Evolutionary conservation across 2,797 vertebrate genomes (phyloP).

Genomic region (Miichthys miiuy): DNA sequence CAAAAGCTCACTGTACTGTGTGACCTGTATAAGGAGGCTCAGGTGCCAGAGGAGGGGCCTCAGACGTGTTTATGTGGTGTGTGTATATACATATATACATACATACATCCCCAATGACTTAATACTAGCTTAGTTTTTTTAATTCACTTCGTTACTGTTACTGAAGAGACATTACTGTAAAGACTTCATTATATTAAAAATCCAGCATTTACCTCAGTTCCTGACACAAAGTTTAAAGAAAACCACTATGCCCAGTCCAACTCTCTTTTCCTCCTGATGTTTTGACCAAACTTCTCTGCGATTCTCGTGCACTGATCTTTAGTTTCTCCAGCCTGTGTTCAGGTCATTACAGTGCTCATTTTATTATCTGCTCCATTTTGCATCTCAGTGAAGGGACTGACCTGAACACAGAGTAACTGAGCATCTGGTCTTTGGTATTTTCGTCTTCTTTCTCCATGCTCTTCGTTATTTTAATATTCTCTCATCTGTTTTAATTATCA

Average conservation of each 20-base stretch:
- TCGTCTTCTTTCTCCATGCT: conserved; percentile 43
- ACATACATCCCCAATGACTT: too few relatives aligned
- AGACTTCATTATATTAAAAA: background rate
- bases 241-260: background rate
- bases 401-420: conserved; percentile 29
- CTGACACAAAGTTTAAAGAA: background rate
- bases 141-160: too few relatives aligned
- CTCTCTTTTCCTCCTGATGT: background rate
- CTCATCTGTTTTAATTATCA: conserved; percentile 79
- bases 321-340: conserved; percentile 9
- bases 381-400: conserved; percentile 20
- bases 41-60: conserved; percentile 60
- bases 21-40: conserved; percentile 59
- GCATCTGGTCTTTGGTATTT: conserved; percentile 75
- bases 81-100: background rate
- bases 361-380: conserved; percentile 62
- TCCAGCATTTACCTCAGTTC: background rate
- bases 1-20: conserved; percentile 71
- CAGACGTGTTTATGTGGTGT: conserved; percentile 11
- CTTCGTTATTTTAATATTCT: conserved; percentile 68
- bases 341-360: conserved; percentile 39
- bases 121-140: too few relatives aligned
- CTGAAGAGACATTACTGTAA: too few relatives aligned
- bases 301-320: too few relatives aligned
- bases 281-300: background rate